These are phyloP conservation scores for Theretra japonica DNA, from an alignment of 2,888 invertebrate genomes.

Conservation along the genomic window DNA sequence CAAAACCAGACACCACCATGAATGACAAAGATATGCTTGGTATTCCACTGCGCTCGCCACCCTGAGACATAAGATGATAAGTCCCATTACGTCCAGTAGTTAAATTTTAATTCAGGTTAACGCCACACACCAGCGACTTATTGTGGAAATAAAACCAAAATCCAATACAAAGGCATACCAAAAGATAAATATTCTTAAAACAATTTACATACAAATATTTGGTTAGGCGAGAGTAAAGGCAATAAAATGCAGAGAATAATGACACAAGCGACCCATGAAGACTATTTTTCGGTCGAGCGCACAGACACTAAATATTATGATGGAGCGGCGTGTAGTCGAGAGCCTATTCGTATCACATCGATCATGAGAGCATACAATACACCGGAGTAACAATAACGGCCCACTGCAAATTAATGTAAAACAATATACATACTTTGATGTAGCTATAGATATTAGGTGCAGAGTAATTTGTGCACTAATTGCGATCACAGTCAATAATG, in stretches of 20 bases:
- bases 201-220: conserved; percentile 24
- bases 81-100: too few species aligned
- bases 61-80: too few species aligned
- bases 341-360: conserved; percentile 57
- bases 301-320: conserved; percentile 53
- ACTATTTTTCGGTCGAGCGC: conserved; percentile 42
- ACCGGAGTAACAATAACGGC: conserved; percentile 44
- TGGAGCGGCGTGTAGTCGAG: conserved; percentile 54
- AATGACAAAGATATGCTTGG: too few species aligned
- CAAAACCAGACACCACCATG: too few species aligned
- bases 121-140: too few species aligned
- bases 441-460: background rate
- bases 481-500: background rate
- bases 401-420: conserved; percentile 22
- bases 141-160: background rate
- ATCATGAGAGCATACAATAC: conserved; percentile 50
- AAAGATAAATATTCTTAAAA: background rate
- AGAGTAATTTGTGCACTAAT: background rate
- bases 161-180: background rate
- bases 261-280: conserved; percentile 21
- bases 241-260: conserved; percentile 32
- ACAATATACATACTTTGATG: background rate
- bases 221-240: conserved; percentile 13
- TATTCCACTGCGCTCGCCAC: too few species aligned
- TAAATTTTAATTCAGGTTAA: too few species aligned